Conservation (phyloP, 2,888 invertebrate species). For the Ochlodes sylvanus region DNA sequence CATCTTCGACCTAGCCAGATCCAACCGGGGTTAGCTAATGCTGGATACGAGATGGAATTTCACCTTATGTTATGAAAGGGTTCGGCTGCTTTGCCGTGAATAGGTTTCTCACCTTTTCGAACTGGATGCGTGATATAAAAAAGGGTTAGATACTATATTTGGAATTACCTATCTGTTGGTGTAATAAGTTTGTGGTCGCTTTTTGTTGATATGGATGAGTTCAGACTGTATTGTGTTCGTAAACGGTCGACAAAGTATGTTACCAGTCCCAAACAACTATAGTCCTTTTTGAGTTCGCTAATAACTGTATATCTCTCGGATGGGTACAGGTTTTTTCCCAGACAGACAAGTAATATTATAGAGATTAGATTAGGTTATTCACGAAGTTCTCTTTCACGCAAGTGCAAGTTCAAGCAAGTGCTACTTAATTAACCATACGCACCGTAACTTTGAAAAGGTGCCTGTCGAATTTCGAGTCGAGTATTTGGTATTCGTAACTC, state of each 20-base stretch:
- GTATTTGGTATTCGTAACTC: too few species aligned
- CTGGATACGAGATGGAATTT: slow-evolving; percentile 24
- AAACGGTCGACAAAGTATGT: too few species aligned
- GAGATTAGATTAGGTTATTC: not conserved
- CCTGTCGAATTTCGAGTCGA: too few species aligned
- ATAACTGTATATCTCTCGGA: too few species aligned
- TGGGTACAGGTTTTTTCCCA: not conserved
- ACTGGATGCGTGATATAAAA: not conserved
- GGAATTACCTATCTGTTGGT: not conserved
- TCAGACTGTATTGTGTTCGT: too few species aligned
- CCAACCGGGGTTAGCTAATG: slow-evolving; percentile 23
- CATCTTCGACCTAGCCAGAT: slow-evolving; percentile 35
- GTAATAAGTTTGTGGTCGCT: not conserved
- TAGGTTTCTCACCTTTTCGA: slow-evolving; percentile 10
- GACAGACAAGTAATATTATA: not conserved
- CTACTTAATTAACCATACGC: not conserved
- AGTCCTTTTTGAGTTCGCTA: too few species aligned
- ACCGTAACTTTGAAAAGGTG: not conserved
- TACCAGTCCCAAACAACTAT: too few species aligned
- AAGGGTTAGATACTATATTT: not conserved
- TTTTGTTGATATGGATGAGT: too few species aligned
- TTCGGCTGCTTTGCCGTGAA: not conserved
- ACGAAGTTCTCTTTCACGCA: not conserved
- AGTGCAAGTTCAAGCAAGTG: not conserved
- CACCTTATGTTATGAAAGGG: slow-evolving; percentile 15